Base-by-base conservation (phyloP, 2,888 invertebrate species). In the Timema cristinae region DNA sequence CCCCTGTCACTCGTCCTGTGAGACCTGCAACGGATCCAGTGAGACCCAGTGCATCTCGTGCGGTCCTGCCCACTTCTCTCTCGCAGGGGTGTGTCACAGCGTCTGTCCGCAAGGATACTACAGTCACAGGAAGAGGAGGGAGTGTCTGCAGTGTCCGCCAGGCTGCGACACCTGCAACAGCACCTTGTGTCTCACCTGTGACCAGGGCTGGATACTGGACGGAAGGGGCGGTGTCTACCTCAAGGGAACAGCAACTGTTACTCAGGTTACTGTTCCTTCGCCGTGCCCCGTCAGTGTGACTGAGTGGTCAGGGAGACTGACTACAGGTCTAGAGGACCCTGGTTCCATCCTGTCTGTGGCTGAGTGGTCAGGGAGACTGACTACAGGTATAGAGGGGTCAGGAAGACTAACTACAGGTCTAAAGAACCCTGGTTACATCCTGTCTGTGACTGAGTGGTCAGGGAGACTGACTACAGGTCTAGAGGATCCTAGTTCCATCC, bases 21-120 rank as follows among this genome's bases (percentile, higher is more conserved):
- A 91, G 78, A 91, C 93, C 48, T 94, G 94, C 81, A 89, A 88
- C 77, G 94, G 93, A 51, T 88, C 91, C 15, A 88, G 89, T 51
- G 90, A 91, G 78, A 86, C 89, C 49, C 91, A 93, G 79, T 95
- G 95, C 83, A 90, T 94, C 77, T 89, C 91, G 13, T 95, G 95
- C 82, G 32, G 32, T 32, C 32, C 32, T 1, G 32, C 32, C 4
- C 89, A 89, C 73, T 84, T 89, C 54, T 90, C 91, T 68, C 87
- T 87, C 73, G 92, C 89, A 80, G 92, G 91, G 68, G 86, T 87
- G 71, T 94, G 94, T 81, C 85, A 89, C 54, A 84, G 86, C 75
- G 71, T 75, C 72, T 95, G 94, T 79, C 92, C 93, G 2, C 85
- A 85, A 69, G 90, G 91, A 59, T 90, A 88, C 81, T 93, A 89